These are phyloP conservation scores for Protonibea diacanthus DNA, from an alignment of 2,797 vertebrate species.

Conservation along the genomic window DNA sequence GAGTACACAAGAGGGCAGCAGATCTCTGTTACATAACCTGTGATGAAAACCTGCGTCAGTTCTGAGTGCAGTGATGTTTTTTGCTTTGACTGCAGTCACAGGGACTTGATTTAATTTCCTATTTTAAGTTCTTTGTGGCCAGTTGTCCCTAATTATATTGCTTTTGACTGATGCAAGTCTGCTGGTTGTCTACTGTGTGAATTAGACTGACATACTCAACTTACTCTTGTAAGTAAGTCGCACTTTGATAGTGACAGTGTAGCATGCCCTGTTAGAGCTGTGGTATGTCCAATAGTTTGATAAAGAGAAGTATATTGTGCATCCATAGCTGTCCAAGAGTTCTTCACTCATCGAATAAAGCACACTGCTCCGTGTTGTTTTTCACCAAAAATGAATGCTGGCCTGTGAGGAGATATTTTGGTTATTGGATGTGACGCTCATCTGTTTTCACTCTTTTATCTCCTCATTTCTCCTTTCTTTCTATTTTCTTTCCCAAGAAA, in stretches of 20 bases:
- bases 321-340: slow-evolving; percentile 18
- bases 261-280: slow-evolving; percentile 36
- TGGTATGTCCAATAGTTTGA: slow-evolving; percentile 47
- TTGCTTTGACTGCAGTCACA: slow-evolving; percentile 44
- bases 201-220: slow-evolving; percentile 45
- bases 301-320: slow-evolving; percentile 30
- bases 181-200: slow-evolving; percentile 47
- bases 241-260: slow-evolving; percentile 38
- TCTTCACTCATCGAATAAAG: slow-evolving; percentile 38
- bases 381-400: slow-evolving; percentile 28
- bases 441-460: slow-evolving; percentile 76
- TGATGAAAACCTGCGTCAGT: background rate
- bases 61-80: slow-evolving; percentile 26
- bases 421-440: slow-evolving; percentile 60
- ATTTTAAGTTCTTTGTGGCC: slow-evolving; percentile 51
- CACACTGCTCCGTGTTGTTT: slow-evolving; percentile 45
- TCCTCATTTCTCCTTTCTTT: slow-evolving; percentile 54
- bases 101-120: slow-evolving; percentile 63
- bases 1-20: slow-evolving; percentile 76
- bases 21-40: slow-evolving; percentile 54
- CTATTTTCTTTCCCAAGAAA: slow-evolving; percentile 68
- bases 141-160: slow-evolving; percentile 48
- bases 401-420: slow-evolving; percentile 40
- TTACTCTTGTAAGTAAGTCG: slow-evolving; percentile 32
- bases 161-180: slow-evolving; percentile 47